phyloP scores from a whole-genome alignment of 1,140 invertebrate species.

The Megalopta genalis region DNA sequence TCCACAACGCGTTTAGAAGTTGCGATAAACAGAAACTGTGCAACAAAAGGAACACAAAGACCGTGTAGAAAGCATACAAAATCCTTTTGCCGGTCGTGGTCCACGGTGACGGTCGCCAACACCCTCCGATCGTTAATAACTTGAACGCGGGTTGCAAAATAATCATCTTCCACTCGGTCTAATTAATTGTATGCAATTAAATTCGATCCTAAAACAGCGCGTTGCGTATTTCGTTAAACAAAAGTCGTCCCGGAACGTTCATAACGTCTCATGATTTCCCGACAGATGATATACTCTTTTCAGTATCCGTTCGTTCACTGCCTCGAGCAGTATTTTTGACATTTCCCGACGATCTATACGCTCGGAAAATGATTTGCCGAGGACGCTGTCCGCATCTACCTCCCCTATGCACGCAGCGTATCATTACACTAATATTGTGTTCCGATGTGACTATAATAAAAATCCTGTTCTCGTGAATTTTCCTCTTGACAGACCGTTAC shows the following conservation, averaged over 20 bases:
- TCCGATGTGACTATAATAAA: neutral
- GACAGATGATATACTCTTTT: too few species aligned
- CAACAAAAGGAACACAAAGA: slow-evolving; percentile 29
- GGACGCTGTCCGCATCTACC: neutral
- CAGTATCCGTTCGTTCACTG: too few species aligned
- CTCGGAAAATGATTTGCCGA: neutral
- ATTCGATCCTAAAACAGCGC: too few species aligned
- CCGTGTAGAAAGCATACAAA: slow-evolving; percentile 14
- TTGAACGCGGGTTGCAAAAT: slow-evolving; percentile 47
- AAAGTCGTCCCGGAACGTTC: too few species aligned
- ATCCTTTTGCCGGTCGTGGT: neutral
- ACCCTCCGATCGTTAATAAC: slow-evolving; percentile 41
- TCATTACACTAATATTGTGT: slow-evolving; percentile 27
- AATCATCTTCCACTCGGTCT: slow-evolving; percentile 1
- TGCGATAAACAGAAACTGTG: slow-evolving; percentile 45
- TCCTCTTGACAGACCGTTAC: neutral
- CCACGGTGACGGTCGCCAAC: slow-evolving; percentile 42
- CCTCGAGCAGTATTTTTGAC: too few species aligned
- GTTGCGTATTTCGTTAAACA: too few species aligned
- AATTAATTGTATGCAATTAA: neutral
- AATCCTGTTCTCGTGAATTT: slow-evolving; percentile 11
- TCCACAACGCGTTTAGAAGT: slow-evolving; percentile 45
- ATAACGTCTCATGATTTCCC: too few species aligned
- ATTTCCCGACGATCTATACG: neutral
- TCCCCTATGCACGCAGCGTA: neutral